Evolutionary conservation across 2,113 vertebrate genomes (phyloP).

Genomic region (Oostethus manadensis): DNA sequence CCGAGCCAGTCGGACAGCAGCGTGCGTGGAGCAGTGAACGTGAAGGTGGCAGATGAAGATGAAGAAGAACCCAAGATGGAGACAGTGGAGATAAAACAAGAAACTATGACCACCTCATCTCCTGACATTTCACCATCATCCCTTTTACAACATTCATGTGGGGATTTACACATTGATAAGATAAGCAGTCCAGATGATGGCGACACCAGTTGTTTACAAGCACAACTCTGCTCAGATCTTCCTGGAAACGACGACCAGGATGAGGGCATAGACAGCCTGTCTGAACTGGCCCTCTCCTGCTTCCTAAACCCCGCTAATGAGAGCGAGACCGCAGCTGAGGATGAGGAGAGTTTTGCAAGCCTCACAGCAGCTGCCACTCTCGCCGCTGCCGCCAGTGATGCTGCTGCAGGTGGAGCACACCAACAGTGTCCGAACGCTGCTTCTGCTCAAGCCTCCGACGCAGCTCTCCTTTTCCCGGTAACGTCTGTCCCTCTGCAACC

Average conservation of each 20-base stretch:
- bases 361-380: constrained; percentile 54
- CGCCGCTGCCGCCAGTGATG: constrained; percentile 78
- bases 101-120: constrained; percentile 81
- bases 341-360: constrained; percentile 45
- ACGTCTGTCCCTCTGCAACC: constrained; percentile 56
- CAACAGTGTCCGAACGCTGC: constrained; percentile 60
- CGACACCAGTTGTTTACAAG: constrained; percentile 19
- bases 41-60: constrained; percentile 67
- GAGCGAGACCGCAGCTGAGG: constrained; percentile 41
- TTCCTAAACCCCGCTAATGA: constrained; percentile 57
- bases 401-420: constrained; percentile 47
- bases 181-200: background rate
- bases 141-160: constrained; percentile 73
- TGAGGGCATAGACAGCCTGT: constrained; percentile 53
- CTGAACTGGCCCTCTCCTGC: constrained; percentile 62
- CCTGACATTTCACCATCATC: constrained; percentile 76
- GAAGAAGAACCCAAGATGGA: constrained; percentile 71
- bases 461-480: constrained; percentile 50
- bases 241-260: constrained; percentile 30
- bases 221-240: constrained; percentile 38
- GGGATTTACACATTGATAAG: constrained; percentile 49
- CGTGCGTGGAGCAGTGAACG: constrained; percentile 55
- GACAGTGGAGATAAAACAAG: constrained; percentile 78
- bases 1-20: constrained; percentile 85
- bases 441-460: constrained; percentile 63